Percentiles rank a stretch among this genome's conserved stretches.
These are phyloP conservation scores for Neotragus moschatus DNA, from an alignment of 2,113 vertebrate genomes.

Conservation along the genomic window DNA sequence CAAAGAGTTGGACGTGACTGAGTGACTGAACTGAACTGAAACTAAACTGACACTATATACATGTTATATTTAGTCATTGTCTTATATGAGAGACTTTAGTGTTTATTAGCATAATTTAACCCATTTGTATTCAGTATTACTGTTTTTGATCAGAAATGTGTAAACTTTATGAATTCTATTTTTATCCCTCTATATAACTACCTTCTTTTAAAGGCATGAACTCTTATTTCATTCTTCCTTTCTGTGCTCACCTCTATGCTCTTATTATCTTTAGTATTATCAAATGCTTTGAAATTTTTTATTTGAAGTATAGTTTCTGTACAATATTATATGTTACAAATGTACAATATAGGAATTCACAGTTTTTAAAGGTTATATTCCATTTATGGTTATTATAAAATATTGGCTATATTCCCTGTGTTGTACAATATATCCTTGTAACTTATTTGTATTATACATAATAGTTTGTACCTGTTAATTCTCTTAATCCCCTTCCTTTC, in stretches of 20 bases:
- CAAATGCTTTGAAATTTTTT: not conserved
- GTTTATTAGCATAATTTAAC: not conserved
- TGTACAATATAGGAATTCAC: not conserved
- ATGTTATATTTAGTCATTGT: not conserved
- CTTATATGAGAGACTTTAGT: not conserved
- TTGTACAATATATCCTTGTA: not conserved
- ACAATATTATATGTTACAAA: not conserved
- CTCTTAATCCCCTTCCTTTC: not conserved
- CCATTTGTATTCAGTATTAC: not conserved
- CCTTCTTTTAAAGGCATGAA: not conserved
- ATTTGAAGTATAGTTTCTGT: not conserved
- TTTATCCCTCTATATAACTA: not conserved
- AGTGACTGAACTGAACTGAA: no score
- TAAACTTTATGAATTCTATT: not conserved
- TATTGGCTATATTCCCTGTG: not conserved
- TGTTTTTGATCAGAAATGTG: not conserved
- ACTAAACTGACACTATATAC: not conserved
- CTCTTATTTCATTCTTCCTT: not conserved
- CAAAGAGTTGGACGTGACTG: no score
- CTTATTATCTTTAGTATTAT: not conserved
- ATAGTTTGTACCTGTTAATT: not conserved
- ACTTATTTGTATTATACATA: not conserved
- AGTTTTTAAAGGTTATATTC: not conserved
- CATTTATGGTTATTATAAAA: not conserved
- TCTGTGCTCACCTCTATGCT: not conserved